Percentiles rank a stretch among this genome's conserved stretches.
phyloP scores from a whole-genome alignment of 2,888 invertebrate genomes.

The Polymixis lichenea region DNA sequence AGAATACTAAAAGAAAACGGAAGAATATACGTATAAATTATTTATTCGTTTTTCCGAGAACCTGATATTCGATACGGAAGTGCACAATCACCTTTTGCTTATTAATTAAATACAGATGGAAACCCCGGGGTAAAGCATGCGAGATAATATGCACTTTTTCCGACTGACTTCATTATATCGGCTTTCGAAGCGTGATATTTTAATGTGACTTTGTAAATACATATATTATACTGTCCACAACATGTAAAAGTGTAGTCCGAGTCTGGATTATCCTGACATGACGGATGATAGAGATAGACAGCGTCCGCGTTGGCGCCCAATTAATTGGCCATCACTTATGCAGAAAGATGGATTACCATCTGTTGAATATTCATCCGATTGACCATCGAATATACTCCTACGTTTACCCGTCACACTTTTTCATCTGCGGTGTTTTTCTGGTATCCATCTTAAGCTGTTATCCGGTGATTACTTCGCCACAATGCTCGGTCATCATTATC shows the following conservation, averaged over 20 bases:
- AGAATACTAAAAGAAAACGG: background rate
- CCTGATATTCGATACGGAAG: background rate
- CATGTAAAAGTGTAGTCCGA: background rate
- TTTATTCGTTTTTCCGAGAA: background rate
- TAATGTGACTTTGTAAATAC: background rate
- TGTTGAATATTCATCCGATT: background rate
- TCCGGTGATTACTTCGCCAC: background rate
- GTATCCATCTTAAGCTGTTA: background rate
- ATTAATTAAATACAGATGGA: background rate
- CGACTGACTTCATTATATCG: background rate
- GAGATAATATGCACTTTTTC: background rate
- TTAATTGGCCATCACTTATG: background rate
- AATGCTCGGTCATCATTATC: too few species aligned
- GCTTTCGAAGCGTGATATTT: background rate
- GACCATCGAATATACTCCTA: background rate
- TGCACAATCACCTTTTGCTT: background rate
- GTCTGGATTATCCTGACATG: background rate
- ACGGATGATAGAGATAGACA: background rate
- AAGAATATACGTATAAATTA: background rate
- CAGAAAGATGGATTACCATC: background rate
- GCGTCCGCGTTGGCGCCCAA: background rate
- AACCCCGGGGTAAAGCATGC: background rate
- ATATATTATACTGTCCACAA: background rate
- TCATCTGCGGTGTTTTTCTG: background rate
- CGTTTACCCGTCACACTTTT: background rate